Conservation (phyloP, 2,797 vertebrate species). For the Chloroceryle amazona region DNA sequence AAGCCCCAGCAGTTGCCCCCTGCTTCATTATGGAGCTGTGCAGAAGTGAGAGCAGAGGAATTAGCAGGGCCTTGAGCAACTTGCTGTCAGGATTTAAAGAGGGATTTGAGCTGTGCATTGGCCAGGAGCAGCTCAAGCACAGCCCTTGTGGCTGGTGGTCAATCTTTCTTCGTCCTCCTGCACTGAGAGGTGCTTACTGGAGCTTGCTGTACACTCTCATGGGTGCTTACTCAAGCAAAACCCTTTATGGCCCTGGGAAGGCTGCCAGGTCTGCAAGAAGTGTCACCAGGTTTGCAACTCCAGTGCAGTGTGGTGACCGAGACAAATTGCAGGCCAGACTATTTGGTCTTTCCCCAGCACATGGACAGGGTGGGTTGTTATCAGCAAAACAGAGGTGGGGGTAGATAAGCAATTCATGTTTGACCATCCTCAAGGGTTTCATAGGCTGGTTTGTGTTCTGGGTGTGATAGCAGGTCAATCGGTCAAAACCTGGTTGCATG, state of each 20-base stretch:
- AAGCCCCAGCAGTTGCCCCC: not conserved
- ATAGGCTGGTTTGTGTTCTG: not conserved
- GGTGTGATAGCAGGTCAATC: not conserved
- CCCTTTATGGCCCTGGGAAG: not conserved
- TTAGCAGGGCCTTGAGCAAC: not conserved
- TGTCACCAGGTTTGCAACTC: not conserved
- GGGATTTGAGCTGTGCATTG: not conserved
- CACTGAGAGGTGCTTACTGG: not conserved
- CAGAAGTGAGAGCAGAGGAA: not conserved
- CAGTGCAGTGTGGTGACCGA: fast-evolving
- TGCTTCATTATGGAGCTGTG: not conserved
- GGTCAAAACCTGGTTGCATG: not conserved
- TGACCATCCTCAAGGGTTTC: not conserved
- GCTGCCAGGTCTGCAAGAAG: not conserved
- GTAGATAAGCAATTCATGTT: not conserved
- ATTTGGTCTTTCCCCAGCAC: not conserved
- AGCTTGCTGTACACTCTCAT: not conserved
- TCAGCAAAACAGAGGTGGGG: not conserved
- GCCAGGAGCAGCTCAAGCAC: not conserved
- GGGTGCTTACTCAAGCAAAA: not conserved
- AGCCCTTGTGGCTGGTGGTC: fast-evolving
- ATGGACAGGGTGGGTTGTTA: not conserved
- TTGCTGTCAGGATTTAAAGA: not conserved
- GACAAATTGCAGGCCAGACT: not conserved
- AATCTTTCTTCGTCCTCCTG: not conserved